Percentiles rank a stretch among this genome's conserved stretches.
Evolutionary conservation across 2,888 invertebrate genomes (phyloP).

Genomic region (Luperina nickerlii): DNA sequence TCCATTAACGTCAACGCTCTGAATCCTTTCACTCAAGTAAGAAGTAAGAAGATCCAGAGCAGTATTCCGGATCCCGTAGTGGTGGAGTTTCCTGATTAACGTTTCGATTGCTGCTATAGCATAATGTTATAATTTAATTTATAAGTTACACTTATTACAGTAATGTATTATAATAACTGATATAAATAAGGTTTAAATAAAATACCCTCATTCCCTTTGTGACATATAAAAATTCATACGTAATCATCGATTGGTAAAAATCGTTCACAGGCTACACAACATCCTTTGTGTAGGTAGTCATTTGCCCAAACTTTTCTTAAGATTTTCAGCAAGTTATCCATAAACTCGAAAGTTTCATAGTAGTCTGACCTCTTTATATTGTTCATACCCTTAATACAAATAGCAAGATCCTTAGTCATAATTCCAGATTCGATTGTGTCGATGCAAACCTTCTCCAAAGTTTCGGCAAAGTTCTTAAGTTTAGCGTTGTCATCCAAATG

Average conservation of each 20-base stretch:
- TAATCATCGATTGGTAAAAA: conserved; percentile 62
- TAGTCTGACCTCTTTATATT: conserved; percentile 95
- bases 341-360: conserved; percentile 98
- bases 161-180: conserved; percentile 80
- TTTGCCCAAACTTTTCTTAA: conserved; percentile 91
- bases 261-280: conserved; percentile 78
- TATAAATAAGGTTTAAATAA: conserved; percentile 71
- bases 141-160: conserved; percentile 71
- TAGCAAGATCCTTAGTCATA: conserved; percentile 99
- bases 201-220: conserved; percentile 79
- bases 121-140: conserved; percentile 57
- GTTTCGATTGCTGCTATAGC: too few species aligned
- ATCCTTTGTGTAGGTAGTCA: conserved; percentile 83
- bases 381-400: conserved; percentile 98
- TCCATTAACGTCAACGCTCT: too few species aligned
- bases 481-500: conserved; percentile 96
- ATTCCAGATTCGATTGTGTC: conserved; percentile 98
- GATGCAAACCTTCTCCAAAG: conserved; percentile 97
- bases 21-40: too few species aligned
- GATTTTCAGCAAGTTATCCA: conserved; percentile 97
- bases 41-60: too few species aligned
- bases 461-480: conserved; percentile 95
- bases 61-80: too few species aligned
- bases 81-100: too few species aligned
- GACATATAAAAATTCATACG: conserved; percentile 66